Base-by-base conservation (phyloP, 1,140 invertebrate genomes). In the Apis cerana region DNA sequence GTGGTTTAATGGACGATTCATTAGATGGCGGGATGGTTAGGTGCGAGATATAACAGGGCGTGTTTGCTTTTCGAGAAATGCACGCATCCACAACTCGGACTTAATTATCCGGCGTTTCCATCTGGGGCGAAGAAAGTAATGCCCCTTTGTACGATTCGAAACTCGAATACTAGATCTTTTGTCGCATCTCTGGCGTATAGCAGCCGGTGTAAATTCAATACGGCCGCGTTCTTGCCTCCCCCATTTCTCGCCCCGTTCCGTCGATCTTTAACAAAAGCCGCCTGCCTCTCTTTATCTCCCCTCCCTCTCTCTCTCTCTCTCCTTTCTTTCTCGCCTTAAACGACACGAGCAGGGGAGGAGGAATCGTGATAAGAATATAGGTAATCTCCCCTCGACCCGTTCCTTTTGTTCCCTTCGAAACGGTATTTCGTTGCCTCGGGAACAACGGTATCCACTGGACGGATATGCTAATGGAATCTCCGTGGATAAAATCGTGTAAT, bases 161-260 rank as follows among this genome's bases (percentile, higher is more conserved):
- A 67, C 75, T n/a, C 15, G 80, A 62, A 69, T 64, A 54, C 65
- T 13, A 65, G 65, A 84, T 61, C 76, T 70, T 84, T 74, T 81
- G 80, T 76, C 64, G 80, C 48, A 65, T 33, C 54, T 43, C 48
- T 23, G 69, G 17, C 33, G 64, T 21, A 19, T 19, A 21, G 21
- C 52, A 33, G 23, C 1, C 83, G 81, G 62, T 86, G 85, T 87
- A 86, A 84, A 87, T 87, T 84, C 86, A 87, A 77, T 74, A 82
- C 65, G 59, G 4, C 54, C n/a, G 67, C 23, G 50, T 50, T 50
- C 54, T 62, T 43, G 17, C 43, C 4, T 17, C 56, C 15, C 58
- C 33, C 33, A 23, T 67, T 75, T 82, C 75, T 59, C 80, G n/a
- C 43, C 27, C 50, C 59, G n/a, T 48, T 19, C 56, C 50, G 67